Base-by-base conservation (phyloP, 2,888 invertebrate species). In the Alitta virens region DNA sequence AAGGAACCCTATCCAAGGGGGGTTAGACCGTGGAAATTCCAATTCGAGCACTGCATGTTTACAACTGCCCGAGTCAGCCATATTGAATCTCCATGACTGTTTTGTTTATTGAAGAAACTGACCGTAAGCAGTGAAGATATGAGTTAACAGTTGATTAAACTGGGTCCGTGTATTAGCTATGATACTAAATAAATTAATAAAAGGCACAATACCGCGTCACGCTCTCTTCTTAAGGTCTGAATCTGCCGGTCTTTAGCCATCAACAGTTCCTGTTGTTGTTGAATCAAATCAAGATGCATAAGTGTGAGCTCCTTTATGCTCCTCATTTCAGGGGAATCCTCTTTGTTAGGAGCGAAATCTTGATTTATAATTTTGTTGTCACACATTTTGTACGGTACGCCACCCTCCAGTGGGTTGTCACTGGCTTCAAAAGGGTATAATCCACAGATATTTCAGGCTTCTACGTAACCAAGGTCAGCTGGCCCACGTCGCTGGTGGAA, bases 221-320 rank as follows among this genome's bases (percentile, higher is more conserved):
- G 90, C 83, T 93, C 92, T 74, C 88, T 87, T 76, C 87, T 87
- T 40, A 92, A 83, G 60, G 87, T 85, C 63, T 88, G 87, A 68
- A 91, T 86, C 58, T 88, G 85, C 78, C 90, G 91, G 73, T 94
- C 92, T 82, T 90, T 91, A 72, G 88, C 88, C 70, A 88, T 86
- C 68, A 94, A 86, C 74, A 90, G 87, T 76, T 93, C 92, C 75
- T 91, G 91, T 83, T 94, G 93, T 82, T 92, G 91, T 80, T 93
- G 92, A 78, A 94, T 91, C 66, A 94, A 84, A 82, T 94, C 92
- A 74, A 94, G 85, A 80, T 94, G 92, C 70, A 90, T 86, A 63
- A 92, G 84, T 68, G 93, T 84, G 77, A 94, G 87, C 69, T 91
- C 90, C 83, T 92, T 79, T 60, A 82, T 68, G 23, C 76, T 75